A percentile compares a stretch with the other conserved stretches of the same genome.
Conservation (phyloP, 1,140 invertebrate genomes). For the Calephelis virginiensis region DNA sequence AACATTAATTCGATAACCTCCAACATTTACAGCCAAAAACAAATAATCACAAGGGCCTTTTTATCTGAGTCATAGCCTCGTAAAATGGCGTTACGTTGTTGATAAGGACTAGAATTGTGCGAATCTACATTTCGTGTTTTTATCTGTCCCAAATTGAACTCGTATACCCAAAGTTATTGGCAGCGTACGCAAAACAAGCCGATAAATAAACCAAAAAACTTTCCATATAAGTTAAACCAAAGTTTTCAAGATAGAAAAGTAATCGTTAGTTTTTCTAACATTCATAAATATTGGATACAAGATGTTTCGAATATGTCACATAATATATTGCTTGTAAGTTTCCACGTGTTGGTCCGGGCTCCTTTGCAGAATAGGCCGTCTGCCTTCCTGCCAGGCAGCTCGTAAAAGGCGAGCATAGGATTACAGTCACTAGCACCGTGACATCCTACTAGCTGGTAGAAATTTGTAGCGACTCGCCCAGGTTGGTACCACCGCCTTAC, state of each 20-base stretch:
- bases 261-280: slow-evolving; percentile 20
- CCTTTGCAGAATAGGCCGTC: no score
- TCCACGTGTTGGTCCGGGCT: no score
- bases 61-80: slow-evolving; percentile 43
- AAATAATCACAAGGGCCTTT: slow-evolving; percentile 38
- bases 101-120: slow-evolving; percentile 45
- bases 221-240: slow-evolving; percentile 33
- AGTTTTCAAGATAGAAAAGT: slow-evolving; percentile 18
- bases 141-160: slow-evolving; percentile 44
- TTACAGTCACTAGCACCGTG: no score
- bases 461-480: no score
- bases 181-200: slow-evolving; percentile 46
- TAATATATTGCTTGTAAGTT: no score
- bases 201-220: slow-evolving; percentile 45
- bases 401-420: no score
- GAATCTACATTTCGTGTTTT: slow-evolving; percentile 40
- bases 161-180: slow-evolving; percentile 46
- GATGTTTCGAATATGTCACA: neutral
- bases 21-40: slow-evolving; percentile 21
- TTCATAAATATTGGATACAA: neutral
- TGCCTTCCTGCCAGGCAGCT: no score
- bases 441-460: no score
- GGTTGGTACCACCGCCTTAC: no score
- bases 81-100: slow-evolving; percentile 40
- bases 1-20: slow-evolving; percentile 3